phyloP scores from a whole-genome alignment of 2,888 invertebrate genomes.

The Cryptophagus acutangulus region DNA sequence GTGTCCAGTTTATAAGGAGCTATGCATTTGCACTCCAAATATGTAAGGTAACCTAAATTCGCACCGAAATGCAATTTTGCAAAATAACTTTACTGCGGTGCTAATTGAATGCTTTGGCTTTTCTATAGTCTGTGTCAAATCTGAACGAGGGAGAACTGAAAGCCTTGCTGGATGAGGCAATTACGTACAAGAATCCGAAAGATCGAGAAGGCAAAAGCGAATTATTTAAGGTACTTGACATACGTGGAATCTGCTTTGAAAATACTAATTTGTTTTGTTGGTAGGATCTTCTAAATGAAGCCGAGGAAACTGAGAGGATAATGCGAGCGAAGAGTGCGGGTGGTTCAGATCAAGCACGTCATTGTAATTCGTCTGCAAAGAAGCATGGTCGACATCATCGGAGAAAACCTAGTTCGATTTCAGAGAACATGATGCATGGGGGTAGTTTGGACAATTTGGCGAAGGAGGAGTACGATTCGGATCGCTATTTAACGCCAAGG shows the following conservation, averaged over 20 bases:
- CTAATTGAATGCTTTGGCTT: too few relatives aligned
- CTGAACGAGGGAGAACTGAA: constrained; percentile 73
- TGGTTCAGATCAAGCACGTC: constrained; percentile 46
- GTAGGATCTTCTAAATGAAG: constrained; percentile 71
- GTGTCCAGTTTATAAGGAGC: too few relatives aligned
- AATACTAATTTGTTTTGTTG: constrained; percentile 13
- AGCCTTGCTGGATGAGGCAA: constrained; percentile 76
- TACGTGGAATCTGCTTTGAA: neutral
- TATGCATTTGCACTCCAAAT: too few relatives aligned
- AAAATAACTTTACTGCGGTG: neutral
- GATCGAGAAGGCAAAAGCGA: constrained; percentile 80
- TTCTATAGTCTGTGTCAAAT: constrained; percentile 43
- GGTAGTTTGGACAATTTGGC: constrained; percentile 56
- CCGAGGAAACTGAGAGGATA: constrained; percentile 68
- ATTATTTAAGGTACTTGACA: constrained; percentile 65
- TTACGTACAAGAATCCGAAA: constrained; percentile 78
- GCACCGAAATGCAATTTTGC: neutral
- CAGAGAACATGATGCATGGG: constrained; percentile 53
- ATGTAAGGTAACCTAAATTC: too few relatives aligned
- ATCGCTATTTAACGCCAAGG: constrained; percentile 25
- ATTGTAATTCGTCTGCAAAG: constrained; percentile 48
- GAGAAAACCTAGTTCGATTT: constrained; percentile 46
- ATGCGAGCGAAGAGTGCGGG: constrained; percentile 52
- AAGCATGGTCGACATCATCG: constrained; percentile 38
- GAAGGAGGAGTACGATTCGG: constrained; percentile 46